Evolutionary conservation across 2,113 vertebrate genomes (phyloP).

Genomic region (Uria aalge): DNA sequence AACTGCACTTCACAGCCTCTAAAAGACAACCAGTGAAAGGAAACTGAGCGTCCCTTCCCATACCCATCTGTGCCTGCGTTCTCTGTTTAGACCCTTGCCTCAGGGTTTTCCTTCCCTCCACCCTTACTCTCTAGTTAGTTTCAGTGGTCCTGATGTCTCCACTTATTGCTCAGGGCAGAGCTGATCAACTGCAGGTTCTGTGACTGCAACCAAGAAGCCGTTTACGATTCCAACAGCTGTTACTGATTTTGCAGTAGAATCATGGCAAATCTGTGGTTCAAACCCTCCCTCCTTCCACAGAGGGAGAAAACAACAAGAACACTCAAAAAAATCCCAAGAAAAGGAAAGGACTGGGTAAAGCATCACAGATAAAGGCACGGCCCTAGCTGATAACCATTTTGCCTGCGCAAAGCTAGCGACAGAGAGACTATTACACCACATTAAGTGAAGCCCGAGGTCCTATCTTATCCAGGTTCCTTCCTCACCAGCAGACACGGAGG

Average conservation of each 20-base stretch:
- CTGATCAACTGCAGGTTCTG: constrained; percentile 51
- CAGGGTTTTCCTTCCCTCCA: neutral
- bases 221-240: constrained; percentile 31
- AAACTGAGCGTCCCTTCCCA: neutral
- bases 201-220: constrained; percentile 21
- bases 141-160: neutral
- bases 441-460: neutral
- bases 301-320: neutral
- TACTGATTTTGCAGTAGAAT: constrained; percentile 39
- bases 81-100: neutral
- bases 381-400: neutral
- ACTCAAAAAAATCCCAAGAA: neutral
- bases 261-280: neutral
- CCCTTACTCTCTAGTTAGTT: neutral
- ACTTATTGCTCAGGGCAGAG: constrained; percentile 20
- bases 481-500: neutral
- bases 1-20: neutral
- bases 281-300: neutral
- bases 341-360: neutral
- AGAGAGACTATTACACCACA: accelerated
- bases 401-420: neutral
- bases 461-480: neutral
- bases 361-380: neutral
- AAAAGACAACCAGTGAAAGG: neutral
- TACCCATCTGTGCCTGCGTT: neutral